Conservation (phyloP, 2,113 vertebrate genomes). For the Atherinomorus stipes region DNA sequence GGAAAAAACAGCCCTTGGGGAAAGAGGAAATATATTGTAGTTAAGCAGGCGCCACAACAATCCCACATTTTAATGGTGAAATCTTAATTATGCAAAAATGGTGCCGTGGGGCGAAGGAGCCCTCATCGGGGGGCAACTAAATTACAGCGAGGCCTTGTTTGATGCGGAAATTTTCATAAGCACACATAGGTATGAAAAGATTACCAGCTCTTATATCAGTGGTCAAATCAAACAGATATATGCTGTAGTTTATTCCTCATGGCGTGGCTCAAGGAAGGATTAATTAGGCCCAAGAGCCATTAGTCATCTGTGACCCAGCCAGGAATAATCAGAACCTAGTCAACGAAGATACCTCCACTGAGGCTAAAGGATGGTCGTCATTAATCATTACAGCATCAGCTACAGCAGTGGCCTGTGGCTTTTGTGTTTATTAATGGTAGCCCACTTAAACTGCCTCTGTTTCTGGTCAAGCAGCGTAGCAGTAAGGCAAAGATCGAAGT, state of each 20-base stretch:
- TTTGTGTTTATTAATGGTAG: conserved; percentile 63
- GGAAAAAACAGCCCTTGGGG: conserved; percentile 54
- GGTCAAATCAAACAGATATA: conserved; percentile 27
- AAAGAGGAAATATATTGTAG: conserved; percentile 41
- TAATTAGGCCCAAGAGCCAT: conserved; percentile 65
- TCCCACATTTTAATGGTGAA: conserved; percentile 52
- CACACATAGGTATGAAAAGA: neutral
- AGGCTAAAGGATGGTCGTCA: conserved; percentile 55
- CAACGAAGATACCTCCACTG: conserved; percentile 71
- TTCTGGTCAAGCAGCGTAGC: conserved; percentile 38
- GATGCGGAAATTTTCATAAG: conserved; percentile 29
- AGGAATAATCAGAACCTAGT: conserved; percentile 74
- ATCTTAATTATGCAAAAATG: conserved; percentile 68
- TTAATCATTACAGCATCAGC: conserved; percentile 73
- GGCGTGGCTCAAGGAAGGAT: conserved; percentile 55
- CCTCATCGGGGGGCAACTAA: conserved; percentile 38
- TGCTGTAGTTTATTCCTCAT: conserved; percentile 27
- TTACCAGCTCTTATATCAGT: conserved; percentile 8
- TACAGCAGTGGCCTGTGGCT: conserved; percentile 44
- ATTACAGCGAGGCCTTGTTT: conserved; percentile 31
- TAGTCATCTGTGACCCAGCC: conserved; percentile 73
- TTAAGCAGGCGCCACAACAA: conserved; percentile 45
- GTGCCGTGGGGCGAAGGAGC: conserved; percentile 21
- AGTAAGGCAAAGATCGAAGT: conserved; percentile 33
- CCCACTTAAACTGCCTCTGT: conserved; percentile 50